A percentile compares a stretch with the other conserved stretches of the same genome.
phyloP scores from a whole-genome alignment of 2,113 vertebrate genomes.

The Pangasianodon hypophthalmus region DNA sequence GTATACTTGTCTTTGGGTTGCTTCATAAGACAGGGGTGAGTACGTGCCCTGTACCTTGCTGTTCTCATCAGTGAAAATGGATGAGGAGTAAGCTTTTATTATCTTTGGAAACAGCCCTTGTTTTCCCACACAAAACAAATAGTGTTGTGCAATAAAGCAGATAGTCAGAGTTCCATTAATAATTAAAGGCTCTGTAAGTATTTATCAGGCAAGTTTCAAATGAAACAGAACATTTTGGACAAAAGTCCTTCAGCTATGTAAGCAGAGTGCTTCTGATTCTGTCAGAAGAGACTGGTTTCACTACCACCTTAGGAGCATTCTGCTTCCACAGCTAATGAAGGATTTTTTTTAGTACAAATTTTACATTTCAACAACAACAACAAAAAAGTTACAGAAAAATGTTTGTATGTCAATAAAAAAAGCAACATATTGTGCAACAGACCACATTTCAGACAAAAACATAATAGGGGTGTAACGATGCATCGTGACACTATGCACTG shows the following conservation, averaged over 20 bases:
- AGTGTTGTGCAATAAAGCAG: conserved; percentile 15
- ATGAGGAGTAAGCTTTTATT: conserved; percentile 15
- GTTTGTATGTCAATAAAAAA: not conserved
- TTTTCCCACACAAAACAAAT: conserved; percentile 36
- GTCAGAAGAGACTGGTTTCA: not conserved
- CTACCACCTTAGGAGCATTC: not conserved
- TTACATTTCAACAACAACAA: not conserved
- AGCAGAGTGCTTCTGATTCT: not conserved
- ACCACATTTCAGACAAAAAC: too few species aligned
- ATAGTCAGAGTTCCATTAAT: conserved; percentile 29
- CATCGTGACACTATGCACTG: not conserved
- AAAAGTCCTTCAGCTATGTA: not conserved
- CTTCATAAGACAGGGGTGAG: not conserved
- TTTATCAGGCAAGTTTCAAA: not conserved
- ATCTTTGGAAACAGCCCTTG: conserved; percentile 5
- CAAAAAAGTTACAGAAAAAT: not conserved
- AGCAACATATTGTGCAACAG: not conserved
- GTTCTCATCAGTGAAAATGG: not conserved
- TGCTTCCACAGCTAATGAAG: not conserved
- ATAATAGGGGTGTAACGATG: too few species aligned
- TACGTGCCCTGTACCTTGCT: not conserved
- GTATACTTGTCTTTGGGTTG: not conserved
- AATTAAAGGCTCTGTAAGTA: conserved; percentile 29
- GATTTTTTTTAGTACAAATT: not conserved
- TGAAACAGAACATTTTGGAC: not conserved